Evolutionary conservation across 2,113 vertebrate species (phyloP).

Genomic region (Petroica traversi): DNA sequence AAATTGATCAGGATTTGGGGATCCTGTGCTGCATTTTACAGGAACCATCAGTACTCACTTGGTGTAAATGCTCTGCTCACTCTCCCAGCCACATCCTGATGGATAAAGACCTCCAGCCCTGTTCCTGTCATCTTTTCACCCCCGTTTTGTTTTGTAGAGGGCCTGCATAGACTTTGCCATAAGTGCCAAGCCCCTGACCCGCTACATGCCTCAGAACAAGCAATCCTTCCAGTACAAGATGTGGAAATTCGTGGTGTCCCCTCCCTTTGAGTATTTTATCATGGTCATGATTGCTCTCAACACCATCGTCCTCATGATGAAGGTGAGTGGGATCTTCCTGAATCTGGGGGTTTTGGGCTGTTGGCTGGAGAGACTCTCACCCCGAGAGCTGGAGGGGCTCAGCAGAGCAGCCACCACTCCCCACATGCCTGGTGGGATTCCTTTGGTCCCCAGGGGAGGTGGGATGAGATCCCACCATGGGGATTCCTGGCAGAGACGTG

Average conservation of each 20-base stretch:
- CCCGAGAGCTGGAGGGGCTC: neutral
- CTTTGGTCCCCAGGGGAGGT: neutral
- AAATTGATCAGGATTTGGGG: neutral
- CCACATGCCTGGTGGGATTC: neutral
- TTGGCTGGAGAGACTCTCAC: neutral
- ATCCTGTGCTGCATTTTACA: neutral
- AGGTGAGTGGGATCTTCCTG: conserved; percentile 74
- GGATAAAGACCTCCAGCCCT: neutral
- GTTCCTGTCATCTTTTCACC: neutral
- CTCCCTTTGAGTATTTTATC: conserved; percentile 96
- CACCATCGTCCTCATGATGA: conserved; percentile 98
- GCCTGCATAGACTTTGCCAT: conserved; percentile 98
- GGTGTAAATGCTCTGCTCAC: fast-evolving
- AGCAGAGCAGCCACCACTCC: neutral
- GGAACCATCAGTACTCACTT: neutral
- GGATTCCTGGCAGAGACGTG: fast-evolving
- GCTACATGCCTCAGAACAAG: conserved; percentile 94
- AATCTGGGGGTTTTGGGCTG: neutral
- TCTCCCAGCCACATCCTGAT: fast-evolving
- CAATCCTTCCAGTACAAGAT: conserved; percentile 96
- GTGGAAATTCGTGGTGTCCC: conserved; percentile 96
- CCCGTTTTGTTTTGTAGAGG: conserved; percentile 76
- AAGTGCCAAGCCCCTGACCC: conserved; percentile 92
- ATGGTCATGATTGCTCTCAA: conserved; percentile 99
- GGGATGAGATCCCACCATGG: neutral